phyloP scores from a whole-genome alignment of 2,797 vertebrate species.

The Cyprinodon diabolis region DNA sequence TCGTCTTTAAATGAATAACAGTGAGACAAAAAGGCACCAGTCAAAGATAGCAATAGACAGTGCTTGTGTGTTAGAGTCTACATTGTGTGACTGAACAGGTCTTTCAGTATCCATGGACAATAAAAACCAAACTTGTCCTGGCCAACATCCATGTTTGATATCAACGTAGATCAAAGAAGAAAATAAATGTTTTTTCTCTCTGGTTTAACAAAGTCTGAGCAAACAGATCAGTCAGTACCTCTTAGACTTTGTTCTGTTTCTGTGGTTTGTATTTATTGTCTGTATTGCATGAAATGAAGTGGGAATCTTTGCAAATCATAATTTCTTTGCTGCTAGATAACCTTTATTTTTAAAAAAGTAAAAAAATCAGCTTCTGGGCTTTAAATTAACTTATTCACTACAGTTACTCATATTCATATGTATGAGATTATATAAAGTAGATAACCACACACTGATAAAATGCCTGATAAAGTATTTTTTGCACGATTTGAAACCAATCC shows the following conservation, averaged over 20 bases:
- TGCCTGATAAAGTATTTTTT: too few species aligned
- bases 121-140: background rate
- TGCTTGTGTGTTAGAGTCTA: background rate
- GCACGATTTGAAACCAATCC: too few species aligned
- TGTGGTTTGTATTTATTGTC: background rate
- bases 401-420: too few species aligned
- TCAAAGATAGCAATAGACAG: conserved; percentile 7
- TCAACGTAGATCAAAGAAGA: background rate
- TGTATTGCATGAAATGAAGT: background rate
- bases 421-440: too few species aligned
- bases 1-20: conserved; percentile 45
- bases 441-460: too few species aligned
- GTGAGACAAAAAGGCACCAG: conserved; percentile 22
- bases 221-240: background rate
- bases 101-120: background rate
- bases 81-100: background rate
- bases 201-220: background rate
- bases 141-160: background rate
- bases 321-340: background rate
- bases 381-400: too few species aligned
- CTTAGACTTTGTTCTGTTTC: background rate
- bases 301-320: background rate
- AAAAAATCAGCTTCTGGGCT: background rate
- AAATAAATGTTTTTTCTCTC: background rate
- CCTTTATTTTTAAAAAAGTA: background rate